Evolutionary conservation across 2,888 invertebrate species (phyloP).

Genomic region (Dasypogon diadema): DNA sequence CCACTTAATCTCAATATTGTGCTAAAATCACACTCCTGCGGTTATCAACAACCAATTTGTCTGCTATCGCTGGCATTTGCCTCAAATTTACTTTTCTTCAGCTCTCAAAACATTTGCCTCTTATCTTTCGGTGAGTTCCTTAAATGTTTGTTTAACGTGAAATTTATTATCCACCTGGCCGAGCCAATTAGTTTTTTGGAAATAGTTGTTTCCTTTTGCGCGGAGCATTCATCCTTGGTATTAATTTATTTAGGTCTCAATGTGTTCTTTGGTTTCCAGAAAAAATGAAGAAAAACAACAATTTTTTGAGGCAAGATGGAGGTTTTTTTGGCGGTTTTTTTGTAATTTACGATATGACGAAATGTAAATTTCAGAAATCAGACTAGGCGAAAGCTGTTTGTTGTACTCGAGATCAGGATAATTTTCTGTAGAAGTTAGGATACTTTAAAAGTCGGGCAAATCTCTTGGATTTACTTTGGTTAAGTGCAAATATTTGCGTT

Average conservation of each 20-base stretch:
- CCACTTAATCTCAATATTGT: conserved; percentile 35
- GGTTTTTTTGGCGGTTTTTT: not conserved
- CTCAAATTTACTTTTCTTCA: conserved; percentile 44
- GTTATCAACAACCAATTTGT: conserved; percentile 55
- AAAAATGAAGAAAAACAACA: too few species aligned
- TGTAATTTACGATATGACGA: not conserved
- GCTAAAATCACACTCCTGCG: conserved; percentile 51
- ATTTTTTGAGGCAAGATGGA: too few species aligned
- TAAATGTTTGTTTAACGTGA: conserved; percentile 52
- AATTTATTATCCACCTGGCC: conserved; percentile 55
- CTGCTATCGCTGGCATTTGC: conserved; percentile 53
- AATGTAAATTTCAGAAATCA: not conserved
- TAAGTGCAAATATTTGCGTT: not conserved
- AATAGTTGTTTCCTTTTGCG: not conserved
- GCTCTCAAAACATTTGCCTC: conserved; percentile 47
- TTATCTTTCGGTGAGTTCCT: conserved; percentile 46
- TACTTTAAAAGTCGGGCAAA: not conserved
- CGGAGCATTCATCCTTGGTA: not conserved
- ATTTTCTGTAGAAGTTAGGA: not conserved
- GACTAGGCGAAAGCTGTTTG: not conserved
- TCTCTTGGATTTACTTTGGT: not conserved
- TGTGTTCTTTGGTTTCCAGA: not conserved
- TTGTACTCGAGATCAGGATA: not conserved
- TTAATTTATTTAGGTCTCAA: conserved; percentile 5
- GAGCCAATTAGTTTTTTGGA: conserved; percentile 50